These are phyloP conservation scores for Steinernema feltiae DNA, from an alignment of 1,140 invertebrate genomes.

Conservation along the genomic window DNA sequence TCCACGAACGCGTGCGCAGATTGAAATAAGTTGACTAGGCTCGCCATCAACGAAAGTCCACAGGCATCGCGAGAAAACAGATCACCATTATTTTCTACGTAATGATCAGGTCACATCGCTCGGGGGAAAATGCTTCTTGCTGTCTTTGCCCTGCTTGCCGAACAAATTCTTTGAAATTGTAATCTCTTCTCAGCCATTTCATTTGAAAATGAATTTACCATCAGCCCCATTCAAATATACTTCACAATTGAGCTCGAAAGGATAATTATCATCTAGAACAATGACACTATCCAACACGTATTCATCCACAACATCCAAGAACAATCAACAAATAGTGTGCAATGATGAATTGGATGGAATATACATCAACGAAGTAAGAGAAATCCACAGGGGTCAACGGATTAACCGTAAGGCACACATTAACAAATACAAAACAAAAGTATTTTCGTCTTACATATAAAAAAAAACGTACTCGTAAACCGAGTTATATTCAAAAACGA, in stretches of 20 bases:
- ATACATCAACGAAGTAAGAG: background rate
- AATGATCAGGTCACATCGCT: too few relatives aligned
- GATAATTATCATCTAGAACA: background rate
- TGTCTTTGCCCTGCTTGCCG: conserved; percentile 5
- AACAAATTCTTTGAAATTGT: background rate
- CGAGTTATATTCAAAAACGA: too few relatives aligned
- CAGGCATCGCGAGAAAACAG: too few relatives aligned
- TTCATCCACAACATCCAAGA: background rate
- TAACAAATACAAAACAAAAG: too few relatives aligned
- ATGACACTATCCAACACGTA: background rate
- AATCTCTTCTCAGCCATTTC: background rate
- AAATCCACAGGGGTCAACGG: background rate
- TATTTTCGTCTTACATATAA: too few relatives aligned
- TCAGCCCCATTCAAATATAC: too few relatives aligned
- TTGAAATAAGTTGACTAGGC: too few relatives aligned
- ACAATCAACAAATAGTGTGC: background rate
- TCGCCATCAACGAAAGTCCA: too few relatives aligned
- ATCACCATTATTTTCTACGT: too few relatives aligned
- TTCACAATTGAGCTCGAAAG: background rate
- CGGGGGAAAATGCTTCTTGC: background rate
- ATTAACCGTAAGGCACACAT: too few relatives aligned
- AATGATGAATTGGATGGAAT: background rate
- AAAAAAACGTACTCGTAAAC: background rate
- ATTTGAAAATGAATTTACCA: background rate
- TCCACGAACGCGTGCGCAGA: too few relatives aligned